Evolutionary conservation across 2,797 vertebrate species (phyloP).

Genomic region (Amazona ochrocephala): DNA sequence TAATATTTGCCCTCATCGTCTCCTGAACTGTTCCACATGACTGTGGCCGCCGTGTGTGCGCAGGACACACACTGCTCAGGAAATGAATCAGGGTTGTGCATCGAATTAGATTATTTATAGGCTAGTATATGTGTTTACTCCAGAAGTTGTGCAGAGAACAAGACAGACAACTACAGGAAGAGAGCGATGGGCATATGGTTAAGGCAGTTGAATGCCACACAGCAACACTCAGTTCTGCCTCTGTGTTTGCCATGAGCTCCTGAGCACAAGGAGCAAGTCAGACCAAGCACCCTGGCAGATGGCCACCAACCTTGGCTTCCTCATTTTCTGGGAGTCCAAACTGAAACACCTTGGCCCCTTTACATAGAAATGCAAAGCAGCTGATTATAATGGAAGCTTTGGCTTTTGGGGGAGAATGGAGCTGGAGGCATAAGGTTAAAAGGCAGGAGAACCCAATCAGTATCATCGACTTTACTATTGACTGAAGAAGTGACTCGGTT

Average conservation of each 20-base stretch:
- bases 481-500: not conserved
- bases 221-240: conserved; percentile 42
- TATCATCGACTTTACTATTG: not conserved
- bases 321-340: conserved; percentile 33
- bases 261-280: not conserved
- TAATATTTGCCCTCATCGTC: not conserved
- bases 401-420: not conserved
- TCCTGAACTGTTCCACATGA: not conserved
- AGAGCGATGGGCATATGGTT: conserved; percentile 51
- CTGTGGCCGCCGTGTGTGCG: rapidly evolving
- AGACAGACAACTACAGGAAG: conserved; percentile 60
- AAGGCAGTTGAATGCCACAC: conserved; percentile 56
- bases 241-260: not conserved
- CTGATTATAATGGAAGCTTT: not conserved
- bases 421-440: not conserved
- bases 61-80: conserved; percentile 24
- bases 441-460: not conserved
- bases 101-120: conserved; percentile 55
- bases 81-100: conserved; percentile 55
- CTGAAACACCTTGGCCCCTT: not conserved
- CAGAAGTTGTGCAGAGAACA: conserved; percentile 3
- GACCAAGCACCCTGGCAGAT: conserved; percentile 13
- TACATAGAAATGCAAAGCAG: not conserved
- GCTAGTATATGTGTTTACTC: not conserved
- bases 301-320: conserved; percentile 22